A percentile compares a stretch with the other conserved stretches of the same genome.
Evolutionary conservation across 1,140 invertebrate species (phyloP).

Genomic region (Pogonomyrmex californicus): DNA sequence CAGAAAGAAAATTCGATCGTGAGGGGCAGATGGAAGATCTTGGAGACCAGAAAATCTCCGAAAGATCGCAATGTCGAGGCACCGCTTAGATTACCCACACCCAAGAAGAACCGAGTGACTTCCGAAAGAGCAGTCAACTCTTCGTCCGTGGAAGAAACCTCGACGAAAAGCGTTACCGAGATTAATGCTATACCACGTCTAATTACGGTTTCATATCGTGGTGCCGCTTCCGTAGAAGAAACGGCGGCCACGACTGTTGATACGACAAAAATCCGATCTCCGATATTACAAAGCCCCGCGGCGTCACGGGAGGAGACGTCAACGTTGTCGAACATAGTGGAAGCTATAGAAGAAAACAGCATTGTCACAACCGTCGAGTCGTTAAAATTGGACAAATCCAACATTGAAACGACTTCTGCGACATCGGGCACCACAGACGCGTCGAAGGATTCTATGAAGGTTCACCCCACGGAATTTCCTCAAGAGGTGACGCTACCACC

Average conservation of each 20-base stretch:
- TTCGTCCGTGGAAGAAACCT: constrained; percentile 33
- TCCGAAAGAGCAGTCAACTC: constrained; percentile 54
- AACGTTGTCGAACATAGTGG: background rate
- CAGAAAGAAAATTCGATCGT: constrained; percentile 17
- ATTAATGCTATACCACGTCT: constrained; percentile 6
- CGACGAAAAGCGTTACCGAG: constrained; percentile 25
- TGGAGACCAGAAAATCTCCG: constrained; percentile 17
- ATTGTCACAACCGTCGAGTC: constrained; percentile 26
- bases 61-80: background rate
- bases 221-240: constrained; percentile 32
- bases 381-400: background rate
- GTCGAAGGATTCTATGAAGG: background rate
- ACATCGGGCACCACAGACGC: background rate
- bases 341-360: constrained; percentile 8
- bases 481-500: constrained; percentile 45
- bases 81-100: background rate
- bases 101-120: constrained; percentile 55
- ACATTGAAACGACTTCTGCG: background rate
- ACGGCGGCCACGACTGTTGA: constrained; percentile 44
- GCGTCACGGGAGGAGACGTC: constrained; percentile 64
- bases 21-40: constrained; percentile 36
- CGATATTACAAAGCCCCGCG: constrained; percentile 24
- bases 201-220: background rate
- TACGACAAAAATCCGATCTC: constrained; percentile 60
- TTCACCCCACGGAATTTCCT: constrained; percentile 16